Conservation (phyloP, 2,113 vertebrate species). For the Sphyrna mokarran region DNA sequence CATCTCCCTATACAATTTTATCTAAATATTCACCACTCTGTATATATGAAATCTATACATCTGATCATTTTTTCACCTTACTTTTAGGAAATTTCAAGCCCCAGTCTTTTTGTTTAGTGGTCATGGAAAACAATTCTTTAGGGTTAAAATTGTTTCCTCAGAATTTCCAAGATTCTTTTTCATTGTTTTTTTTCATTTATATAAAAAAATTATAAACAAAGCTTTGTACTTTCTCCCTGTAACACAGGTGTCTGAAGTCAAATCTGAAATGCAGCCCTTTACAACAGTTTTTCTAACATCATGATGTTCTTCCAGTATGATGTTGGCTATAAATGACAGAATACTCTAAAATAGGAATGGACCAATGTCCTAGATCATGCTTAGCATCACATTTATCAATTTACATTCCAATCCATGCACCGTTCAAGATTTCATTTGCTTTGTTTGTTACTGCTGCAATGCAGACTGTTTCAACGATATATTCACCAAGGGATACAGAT, state of each 20-base stretch:
- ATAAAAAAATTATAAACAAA: not conserved
- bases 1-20: not conserved
- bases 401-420: not conserved
- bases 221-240: not conserved
- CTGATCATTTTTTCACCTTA: not conserved
- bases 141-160: not conserved
- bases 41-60: not conserved
- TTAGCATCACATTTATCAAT: not conserved
- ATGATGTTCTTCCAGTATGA: not conserved
- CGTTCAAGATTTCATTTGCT: not conserved
- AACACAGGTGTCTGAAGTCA: not conserved
- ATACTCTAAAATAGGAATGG: not conserved
- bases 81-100: not conserved
- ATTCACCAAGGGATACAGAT: not conserved
- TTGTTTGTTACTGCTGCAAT: not conserved
- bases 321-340: not conserved
- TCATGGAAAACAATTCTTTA: not conserved
- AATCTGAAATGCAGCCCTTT: not conserved
- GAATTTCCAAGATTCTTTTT: not conserved
- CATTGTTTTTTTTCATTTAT: not conserved
- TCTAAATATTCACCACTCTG: not conserved
- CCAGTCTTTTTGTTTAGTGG: not conserved
- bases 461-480: not conserved
- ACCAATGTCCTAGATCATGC: too few relatives aligned
- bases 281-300: not conserved